Percentiles rank a stretch among this genome's conserved stretches.
These are phyloP conservation scores for Henricia sp. DNA, from an alignment of 53 echinoderm and acorn worm species.

Conservation along the genomic window DNA sequence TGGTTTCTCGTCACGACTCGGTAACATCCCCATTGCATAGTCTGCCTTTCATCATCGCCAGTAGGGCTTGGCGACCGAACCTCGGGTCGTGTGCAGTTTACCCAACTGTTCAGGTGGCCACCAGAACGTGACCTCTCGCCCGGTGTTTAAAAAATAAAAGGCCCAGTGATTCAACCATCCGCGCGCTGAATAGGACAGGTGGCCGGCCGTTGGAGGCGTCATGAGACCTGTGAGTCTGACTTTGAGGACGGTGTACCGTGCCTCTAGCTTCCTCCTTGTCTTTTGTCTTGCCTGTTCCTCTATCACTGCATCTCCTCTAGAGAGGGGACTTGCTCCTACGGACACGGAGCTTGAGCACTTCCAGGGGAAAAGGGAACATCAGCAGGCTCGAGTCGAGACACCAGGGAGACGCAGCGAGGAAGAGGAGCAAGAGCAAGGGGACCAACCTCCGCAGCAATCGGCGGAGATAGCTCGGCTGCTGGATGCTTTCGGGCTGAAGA, in stretches of 20 bases:
- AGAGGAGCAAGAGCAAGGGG: background rate
- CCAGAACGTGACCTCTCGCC: slow-evolving; percentile 44
- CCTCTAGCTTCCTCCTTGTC: slow-evolving; percentile 30
- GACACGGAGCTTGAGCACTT: background rate
- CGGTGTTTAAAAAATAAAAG: slow-evolving; percentile 18
- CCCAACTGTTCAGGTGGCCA: slow-evolving; percentile 50
- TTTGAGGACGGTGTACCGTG: slow-evolving; percentile 31
- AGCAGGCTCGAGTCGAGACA: too few relatives aligned
- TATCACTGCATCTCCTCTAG: slow-evolving; percentile 36
- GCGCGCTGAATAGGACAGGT: slow-evolving; percentile 13
- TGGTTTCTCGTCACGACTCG: slow-evolving; percentile 21
- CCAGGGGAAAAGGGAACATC: slow-evolving; percentile 26
- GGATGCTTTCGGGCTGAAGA: slow-evolving; percentile 71
- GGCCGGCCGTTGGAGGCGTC: slow-evolving; percentile 38
- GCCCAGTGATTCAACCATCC: background rate
- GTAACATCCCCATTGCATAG: slow-evolving; percentile 17
- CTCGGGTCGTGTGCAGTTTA: slow-evolving; percentile 40
- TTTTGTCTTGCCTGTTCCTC: slow-evolving; percentile 17
- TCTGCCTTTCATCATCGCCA: background rate
- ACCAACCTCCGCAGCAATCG: background rate
- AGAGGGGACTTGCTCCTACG: background rate
- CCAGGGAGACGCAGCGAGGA: too few relatives aligned
- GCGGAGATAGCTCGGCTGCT: slow-evolving; percentile 61
- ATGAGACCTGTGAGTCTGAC: slow-evolving; percentile 43
- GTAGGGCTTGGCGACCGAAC: slow-evolving; percentile 26